Evolutionary conservation across 1,140 invertebrate species (phyloP).

Genomic region (Lordiphosa mommai): DNA sequence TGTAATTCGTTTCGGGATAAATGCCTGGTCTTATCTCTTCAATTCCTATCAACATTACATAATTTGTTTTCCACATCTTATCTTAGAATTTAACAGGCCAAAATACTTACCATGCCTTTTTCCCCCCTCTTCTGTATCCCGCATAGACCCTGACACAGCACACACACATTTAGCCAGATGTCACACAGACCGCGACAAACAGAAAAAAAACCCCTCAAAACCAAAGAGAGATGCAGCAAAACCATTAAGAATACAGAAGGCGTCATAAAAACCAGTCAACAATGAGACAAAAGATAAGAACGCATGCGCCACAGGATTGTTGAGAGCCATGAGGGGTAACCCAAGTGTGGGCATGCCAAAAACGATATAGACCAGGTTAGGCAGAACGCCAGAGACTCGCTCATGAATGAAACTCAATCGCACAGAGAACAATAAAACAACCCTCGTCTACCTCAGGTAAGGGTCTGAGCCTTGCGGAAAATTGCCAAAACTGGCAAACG

Average conservation of each 20-base stretch:
- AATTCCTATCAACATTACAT: background rate
- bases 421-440: slow-evolving; percentile 23
- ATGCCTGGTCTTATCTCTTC: no score
- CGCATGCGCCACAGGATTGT: slow-evolving; percentile 36
- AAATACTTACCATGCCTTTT: background rate
- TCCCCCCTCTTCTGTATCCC: background rate
- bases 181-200: slow-evolving; percentile 13
- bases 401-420: slow-evolving; percentile 42
- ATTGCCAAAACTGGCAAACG: slow-evolving; percentile 37
- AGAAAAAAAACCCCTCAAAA: slow-evolving; percentile 15
- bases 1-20: no score
- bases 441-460: slow-evolving; percentile 30
- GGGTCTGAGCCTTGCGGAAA: slow-evolving; percentile 26
- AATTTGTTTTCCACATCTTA: background rate
- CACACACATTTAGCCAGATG: slow-evolving; percentile 43
- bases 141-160: slow-evolving; percentile 11
- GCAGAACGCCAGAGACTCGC: slow-evolving; percentile 4
- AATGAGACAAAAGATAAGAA: slow-evolving; percentile 46
- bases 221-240: background rate
- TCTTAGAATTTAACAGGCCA: background rate
- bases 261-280: slow-evolving; percentile 57
- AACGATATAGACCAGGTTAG: slow-evolving; percentile 42
- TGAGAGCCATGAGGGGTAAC: background rate
- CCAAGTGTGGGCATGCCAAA: slow-evolving; percentile 48
- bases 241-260: slow-evolving; percentile 28